phyloP scores from a whole-genome alignment of 1,140 invertebrate species.

The Zaprionus lachaisei region DNA sequence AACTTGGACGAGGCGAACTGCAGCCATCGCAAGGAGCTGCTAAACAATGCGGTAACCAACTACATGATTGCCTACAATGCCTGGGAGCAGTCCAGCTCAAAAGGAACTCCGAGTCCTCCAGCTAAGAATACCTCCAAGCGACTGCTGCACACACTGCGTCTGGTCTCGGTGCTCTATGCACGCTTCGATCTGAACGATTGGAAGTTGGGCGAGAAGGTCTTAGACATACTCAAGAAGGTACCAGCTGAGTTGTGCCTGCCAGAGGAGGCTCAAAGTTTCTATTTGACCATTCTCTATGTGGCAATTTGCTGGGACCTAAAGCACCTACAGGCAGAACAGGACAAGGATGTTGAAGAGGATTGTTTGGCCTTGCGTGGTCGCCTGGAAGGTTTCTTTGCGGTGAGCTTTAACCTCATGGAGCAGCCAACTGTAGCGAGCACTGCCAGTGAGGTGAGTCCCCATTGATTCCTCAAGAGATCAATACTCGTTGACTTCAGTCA shows the following conservation, averaged over 20 bases:
- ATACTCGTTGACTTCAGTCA: background rate
- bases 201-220: conserved; percentile 19
- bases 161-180: conserved; percentile 35
- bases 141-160: conserved; percentile 22
- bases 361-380: conserved; percentile 9
- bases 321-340: background rate
- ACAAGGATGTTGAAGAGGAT: background rate
- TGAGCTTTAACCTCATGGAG: conserved; percentile 7
- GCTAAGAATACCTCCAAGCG: background rate
- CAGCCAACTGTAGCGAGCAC: background rate
- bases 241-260: background rate
- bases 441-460: conserved; percentile 17
- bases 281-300: conserved; percentile 36
- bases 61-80: conserved; percentile 29
- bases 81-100: background rate
- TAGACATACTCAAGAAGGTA: conserved; percentile 17
- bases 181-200: conserved; percentile 41
- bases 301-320: conserved; percentile 46
- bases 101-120: background rate
- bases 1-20: background rate
- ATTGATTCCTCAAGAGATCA: background rate
- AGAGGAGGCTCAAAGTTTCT: background rate
- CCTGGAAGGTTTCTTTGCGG: background rate
- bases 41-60: conserved; percentile 36
- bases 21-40: conserved; percentile 18